Conservation (phyloP, 1,140 invertebrate genomes). For the Theocolax elegans region DNA sequence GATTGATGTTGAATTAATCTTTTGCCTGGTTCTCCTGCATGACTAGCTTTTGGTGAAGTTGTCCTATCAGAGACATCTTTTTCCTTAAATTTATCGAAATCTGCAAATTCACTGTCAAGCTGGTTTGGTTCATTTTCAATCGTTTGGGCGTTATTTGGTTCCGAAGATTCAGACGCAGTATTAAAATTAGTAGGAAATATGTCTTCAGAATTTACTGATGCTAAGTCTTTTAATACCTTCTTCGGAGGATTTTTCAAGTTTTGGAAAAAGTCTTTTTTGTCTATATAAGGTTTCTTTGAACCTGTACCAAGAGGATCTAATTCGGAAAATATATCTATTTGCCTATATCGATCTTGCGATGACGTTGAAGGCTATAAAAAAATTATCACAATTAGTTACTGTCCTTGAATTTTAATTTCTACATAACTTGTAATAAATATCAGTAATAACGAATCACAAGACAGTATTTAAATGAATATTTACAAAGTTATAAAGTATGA, state of each 20-base stretch:
- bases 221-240: slow-evolving; percentile 88
- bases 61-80: slow-evolving; percentile 47
- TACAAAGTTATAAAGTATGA: slow-evolving; percentile 7
- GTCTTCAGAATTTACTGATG: slow-evolving; percentile 61
- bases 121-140: slow-evolving; percentile 45
- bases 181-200: slow-evolving; percentile 63
- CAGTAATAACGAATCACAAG: too few relatives aligned
- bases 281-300: slow-evolving; percentile 88
- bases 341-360: slow-evolving; percentile 46
- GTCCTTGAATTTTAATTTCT: background rate
- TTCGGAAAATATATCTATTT: slow-evolving; percentile 88
- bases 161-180: slow-evolving; percentile 49
- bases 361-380: slow-evolving; percentile 14
- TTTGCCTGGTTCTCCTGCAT: slow-evolving; percentile 43
- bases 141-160: slow-evolving; percentile 47
- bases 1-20: slow-evolving; percentile 68
- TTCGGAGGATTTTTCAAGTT: slow-evolving; percentile 92
- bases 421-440: too few relatives aligned
- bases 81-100: slow-evolving; percentile 64
- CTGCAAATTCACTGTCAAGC: slow-evolving; percentile 60
- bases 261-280: slow-evolving; percentile 96
- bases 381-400: background rate
- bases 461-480: too few relatives aligned
- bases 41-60: slow-evolving; percentile 45
- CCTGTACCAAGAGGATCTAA: slow-evolving; percentile 91